Percentiles rank a stretch among this genome's conserved stretches.
Conservation (phyloP, 1,140 invertebrate genomes). For the Procambarus clarkii region DNA sequence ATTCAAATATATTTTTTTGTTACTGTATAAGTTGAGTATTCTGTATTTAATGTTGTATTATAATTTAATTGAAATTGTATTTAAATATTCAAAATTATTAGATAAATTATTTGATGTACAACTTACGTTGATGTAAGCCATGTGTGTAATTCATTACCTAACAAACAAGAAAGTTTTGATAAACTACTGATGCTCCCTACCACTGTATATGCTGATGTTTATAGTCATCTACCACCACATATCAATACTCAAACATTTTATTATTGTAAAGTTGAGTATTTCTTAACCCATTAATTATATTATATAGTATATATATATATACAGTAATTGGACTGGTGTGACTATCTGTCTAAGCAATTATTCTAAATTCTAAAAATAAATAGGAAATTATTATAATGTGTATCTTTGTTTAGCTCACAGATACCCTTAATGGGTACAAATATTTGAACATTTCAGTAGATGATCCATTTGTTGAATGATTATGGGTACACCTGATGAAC, state of each 20-base stretch:
- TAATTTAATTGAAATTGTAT: not conserved
- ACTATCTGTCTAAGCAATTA: too few relatives aligned
- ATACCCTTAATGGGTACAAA: too few relatives aligned
- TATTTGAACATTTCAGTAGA: too few relatives aligned
- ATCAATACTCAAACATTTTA: slow-evolving; percentile 6
- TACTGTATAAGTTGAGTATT: not conserved
- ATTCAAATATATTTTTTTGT: not conserved
- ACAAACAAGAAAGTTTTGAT: not conserved
- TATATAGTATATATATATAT: too few relatives aligned
- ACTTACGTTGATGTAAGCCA: not conserved
- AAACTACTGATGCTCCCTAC: not conserved
- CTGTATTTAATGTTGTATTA: not conserved
- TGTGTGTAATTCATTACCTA: not conserved
- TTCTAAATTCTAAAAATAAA: too few relatives aligned
- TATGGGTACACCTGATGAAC: too few relatives aligned
- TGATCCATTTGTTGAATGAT: too few relatives aligned
- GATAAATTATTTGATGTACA: not conserved
- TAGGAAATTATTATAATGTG: too few relatives aligned
- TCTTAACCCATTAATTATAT: not conserved
- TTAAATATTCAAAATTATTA: not conserved
- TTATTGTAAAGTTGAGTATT: not conserved
- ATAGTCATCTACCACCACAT: slow-evolving; percentile 5
- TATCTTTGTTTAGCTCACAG: too few relatives aligned
- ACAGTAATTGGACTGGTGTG: too few relatives aligned
- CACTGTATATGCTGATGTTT: not conserved